Conservation (phyloP, 1,140 invertebrate genomes). For the Bacillus rossius region DNA sequence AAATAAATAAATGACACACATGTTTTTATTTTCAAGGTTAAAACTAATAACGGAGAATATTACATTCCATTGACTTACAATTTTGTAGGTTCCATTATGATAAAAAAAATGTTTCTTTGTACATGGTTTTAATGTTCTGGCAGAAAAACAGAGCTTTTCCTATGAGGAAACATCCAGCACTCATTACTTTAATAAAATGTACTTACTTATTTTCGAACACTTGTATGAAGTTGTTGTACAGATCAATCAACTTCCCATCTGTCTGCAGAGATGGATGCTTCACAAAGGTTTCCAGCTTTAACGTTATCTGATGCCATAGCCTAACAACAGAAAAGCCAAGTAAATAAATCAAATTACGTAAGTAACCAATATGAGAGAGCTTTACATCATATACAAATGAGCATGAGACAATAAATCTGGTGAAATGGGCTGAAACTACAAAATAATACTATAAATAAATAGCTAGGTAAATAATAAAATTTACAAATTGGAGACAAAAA, state of each 20-base stretch:
- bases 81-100: too few relatives aligned
- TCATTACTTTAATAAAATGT: too few relatives aligned
- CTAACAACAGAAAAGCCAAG: constrained; percentile 49
- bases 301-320: constrained; percentile 94
- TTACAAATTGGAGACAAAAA: constrained; percentile 27
- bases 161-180: too few relatives aligned
- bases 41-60: too few relatives aligned
- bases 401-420: background rate
- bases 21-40: too few relatives aligned
- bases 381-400: background rate
- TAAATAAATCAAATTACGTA: constrained; percentile 1
- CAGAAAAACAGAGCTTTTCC: too few relatives aligned
- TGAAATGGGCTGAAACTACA: constrained; percentile 9
- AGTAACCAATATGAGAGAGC: background rate
- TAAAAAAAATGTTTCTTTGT: too few relatives aligned
- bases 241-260: constrained; percentile 71
- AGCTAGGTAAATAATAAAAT: constrained; percentile 15
- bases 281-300: constrained; percentile 79
- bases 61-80: too few relatives aligned
- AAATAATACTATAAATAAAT: constrained; percentile 12
- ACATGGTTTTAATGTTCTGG: too few relatives aligned
- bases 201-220: constrained; percentile 95
- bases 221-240: constrained; percentile 88
- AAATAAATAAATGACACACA: too few relatives aligned
- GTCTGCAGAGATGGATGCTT: constrained; percentile 71